A percentile compares a stretch with the other conserved stretches of the same genome.
Evolutionary conservation across 1,140 invertebrate species (phyloP).

Genomic region (Platyura marginata): DNA sequence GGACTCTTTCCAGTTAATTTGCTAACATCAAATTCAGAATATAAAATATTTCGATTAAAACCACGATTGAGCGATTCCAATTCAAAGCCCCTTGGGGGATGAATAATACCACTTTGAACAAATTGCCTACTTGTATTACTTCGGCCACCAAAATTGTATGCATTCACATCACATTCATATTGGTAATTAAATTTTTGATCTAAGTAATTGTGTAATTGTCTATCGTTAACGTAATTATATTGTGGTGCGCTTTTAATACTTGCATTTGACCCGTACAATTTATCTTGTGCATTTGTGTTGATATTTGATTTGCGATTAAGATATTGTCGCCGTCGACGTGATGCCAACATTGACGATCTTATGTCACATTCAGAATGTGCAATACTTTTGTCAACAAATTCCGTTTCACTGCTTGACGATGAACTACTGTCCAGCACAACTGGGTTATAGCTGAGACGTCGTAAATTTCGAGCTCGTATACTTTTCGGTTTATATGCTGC

Average conservation of each 20-base stretch:
- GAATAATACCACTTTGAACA: too few relatives aligned
- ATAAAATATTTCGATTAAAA: not conserved
- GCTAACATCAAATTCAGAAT: conserved; percentile 20
- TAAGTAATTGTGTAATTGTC: conserved; percentile 2
- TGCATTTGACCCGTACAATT: conserved; percentile 25
- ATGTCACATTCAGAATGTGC: conserved; percentile 26
- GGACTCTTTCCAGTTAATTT: conserved; percentile 25
- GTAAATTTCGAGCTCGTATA: conserved; percentile 28
- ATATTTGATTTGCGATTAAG: conserved; percentile 14
- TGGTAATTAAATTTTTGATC: not conserved
- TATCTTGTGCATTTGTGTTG: conserved; percentile 16
- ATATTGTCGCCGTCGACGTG: conserved; percentile 11
- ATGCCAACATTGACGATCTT: conserved; percentile 12
- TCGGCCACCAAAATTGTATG: conserved; percentile 22
- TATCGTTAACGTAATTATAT: conserved; percentile 13
- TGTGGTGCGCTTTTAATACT: conserved; percentile 27
- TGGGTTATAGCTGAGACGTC: conserved; percentile 33
- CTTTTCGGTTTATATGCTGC: conserved; percentile 18
- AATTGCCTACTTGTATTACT: too few relatives aligned
- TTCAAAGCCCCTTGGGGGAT: not conserved
- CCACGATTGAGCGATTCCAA: not conserved
- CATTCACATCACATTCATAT: not conserved
- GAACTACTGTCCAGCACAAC: conserved; percentile 26
- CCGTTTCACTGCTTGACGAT: conserved; percentile 17
- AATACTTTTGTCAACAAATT: conserved; percentile 15